These are phyloP conservation scores for Napeogenes inachia DNA, from an alignment of 2,888 invertebrate genomes.

Conservation along the genomic window DNA sequence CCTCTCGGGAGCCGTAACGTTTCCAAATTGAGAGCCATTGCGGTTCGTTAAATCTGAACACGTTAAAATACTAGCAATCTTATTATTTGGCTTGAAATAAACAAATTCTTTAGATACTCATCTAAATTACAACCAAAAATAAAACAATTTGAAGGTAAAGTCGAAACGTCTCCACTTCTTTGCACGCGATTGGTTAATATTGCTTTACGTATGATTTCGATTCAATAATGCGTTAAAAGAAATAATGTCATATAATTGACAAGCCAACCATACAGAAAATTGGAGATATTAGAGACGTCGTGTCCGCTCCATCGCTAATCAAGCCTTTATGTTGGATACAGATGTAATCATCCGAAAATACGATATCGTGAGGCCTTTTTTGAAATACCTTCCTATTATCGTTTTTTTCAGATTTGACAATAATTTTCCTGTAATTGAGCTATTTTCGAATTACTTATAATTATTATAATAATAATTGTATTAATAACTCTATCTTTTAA, in stretches of 20 bases:
- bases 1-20: conserved; percentile 23
- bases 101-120: background rate
- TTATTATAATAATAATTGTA: background rate
- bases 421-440: conserved; percentile 1
- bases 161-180: background rate
- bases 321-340: conserved; percentile 30
- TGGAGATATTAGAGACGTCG: conserved; percentile 22
- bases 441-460: background rate
- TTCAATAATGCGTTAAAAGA: conserved; percentile 35
- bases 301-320: conserved; percentile 33
- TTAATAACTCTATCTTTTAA: background rate
- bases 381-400: conserved; percentile 17
- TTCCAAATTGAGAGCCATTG: conserved; percentile 29
- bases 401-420: conserved; percentile 13
- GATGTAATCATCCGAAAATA: conserved; percentile 24
- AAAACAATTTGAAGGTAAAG: background rate
- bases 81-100: no score
- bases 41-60: conserved; percentile 30
- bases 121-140: background rate
- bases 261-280: conserved; percentile 23
- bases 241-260: conserved; percentile 40
- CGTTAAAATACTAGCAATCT: background rate
- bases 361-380: conserved; percentile 13
- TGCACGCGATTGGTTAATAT: conserved; percentile 16
- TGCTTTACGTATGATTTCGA: conserved; percentile 33